Percentiles rank a stretch among this genome's conserved stretches.
Conservation (phyloP, 1,140 invertebrate genomes). For the Euura saliciscinereae region DNA sequence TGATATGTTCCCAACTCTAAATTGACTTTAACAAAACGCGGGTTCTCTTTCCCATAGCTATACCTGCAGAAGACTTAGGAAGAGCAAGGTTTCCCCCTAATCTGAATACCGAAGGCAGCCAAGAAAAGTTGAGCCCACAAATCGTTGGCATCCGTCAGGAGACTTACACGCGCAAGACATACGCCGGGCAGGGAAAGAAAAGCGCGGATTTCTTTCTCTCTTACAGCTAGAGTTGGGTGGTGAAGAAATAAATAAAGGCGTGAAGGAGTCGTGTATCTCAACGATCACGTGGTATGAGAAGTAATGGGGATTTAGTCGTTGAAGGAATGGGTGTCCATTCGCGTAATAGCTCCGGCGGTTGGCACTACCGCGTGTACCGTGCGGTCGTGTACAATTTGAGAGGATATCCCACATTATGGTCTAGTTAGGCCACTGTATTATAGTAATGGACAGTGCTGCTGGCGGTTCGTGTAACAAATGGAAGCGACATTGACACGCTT, state of each 20-base stretch:
- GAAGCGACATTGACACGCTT: neutral
- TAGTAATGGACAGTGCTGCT: neutral
- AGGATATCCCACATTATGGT: constrained; percentile 4
- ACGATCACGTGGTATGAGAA: neutral
- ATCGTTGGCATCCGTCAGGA: too few species aligned
- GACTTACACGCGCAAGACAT: too few species aligned
- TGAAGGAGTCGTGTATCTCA: neutral
- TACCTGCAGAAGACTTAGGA: too few species aligned
- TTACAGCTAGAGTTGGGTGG: too few species aligned
- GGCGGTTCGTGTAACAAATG: neutral
- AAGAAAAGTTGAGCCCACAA: too few species aligned
- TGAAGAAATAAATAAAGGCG: neutral
- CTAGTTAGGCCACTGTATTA: neutral
- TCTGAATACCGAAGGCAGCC: too few species aligned
- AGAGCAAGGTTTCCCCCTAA: too few species aligned
- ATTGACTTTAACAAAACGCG: too few species aligned
- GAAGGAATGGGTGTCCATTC: constrained; percentile 4
- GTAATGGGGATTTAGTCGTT: neutral
- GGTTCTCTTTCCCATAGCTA: too few species aligned
- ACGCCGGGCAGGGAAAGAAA: too few species aligned
- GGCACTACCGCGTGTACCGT: neutral
- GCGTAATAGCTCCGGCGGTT: neutral
- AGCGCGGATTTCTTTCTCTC: too few species aligned
- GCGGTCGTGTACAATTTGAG: constrained; percentile 6
- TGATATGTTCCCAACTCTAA: too few species aligned